Evolutionary conservation across 2,113 vertebrate species (phyloP), one percentile per base, ranked within the genome.

Genomic region (Pelodiscus sinensis): DNA sequence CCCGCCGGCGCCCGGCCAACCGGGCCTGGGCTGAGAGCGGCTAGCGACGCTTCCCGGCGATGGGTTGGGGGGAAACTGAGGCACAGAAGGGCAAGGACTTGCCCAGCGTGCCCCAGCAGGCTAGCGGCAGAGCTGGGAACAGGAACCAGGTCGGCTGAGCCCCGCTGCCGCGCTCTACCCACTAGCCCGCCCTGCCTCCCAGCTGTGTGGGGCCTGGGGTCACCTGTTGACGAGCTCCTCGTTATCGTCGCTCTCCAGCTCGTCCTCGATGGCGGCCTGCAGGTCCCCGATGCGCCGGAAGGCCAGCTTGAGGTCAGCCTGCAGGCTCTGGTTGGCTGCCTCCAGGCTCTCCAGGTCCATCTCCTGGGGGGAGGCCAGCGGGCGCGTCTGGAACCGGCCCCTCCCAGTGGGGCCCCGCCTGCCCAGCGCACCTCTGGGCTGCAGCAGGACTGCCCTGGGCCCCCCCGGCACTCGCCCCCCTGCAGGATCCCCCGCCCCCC

Each of bases 201-300:
- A 65, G 29, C 29, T 2, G 9, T 54, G 52, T 54, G 38, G 38
- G 38, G 38, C 38, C 38, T 5, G 38, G 38, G 38, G 38, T 96
- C 97, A 99, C 99, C 99, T 99, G 98, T 99, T 99, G 95, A 99
- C 99, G 77, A 99, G 98, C 81, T 99, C 99, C 95, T 99, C 99
- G 0, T 99, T 99, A 96, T 99, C 99, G 3, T 99, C 99, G 1
- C 99, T 99, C 96, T 99, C 99, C 99, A 99, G 99, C 96, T 99
- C 99, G 1, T 99, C 99, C 96, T 99, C 99, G 2, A 99, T 99
- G 97, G 99, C 99, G 0, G 99, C 99, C 97, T 99, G 99, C 82
- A 99, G 98, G 97, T 99, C 99, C 75, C 99, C 99, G 2, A 99
- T 99, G 96, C 99, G 98, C 92, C 99, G 99, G 96, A 99, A 99